These are phyloP conservation scores for Hyles euphorbiae DNA, from an alignment of 1,140 invertebrate species.

Conservation along the genomic window DNA sequence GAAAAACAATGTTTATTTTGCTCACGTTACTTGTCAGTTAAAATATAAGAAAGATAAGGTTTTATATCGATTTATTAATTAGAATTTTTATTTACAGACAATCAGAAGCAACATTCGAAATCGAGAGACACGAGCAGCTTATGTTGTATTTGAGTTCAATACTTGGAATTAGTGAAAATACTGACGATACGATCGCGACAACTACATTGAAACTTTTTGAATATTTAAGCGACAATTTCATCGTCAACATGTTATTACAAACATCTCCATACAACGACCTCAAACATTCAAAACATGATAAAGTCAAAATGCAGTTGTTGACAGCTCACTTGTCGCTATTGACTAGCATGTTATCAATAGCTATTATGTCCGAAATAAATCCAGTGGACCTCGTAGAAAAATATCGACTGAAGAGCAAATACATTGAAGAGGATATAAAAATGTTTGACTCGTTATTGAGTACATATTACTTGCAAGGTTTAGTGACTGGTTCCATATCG, in stretches of 20 bases:
- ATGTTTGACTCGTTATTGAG: slow-evolving; percentile 57
- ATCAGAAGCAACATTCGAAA: slow-evolving; percentile 43
- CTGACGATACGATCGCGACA: not conserved
- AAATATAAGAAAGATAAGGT: not conserved
- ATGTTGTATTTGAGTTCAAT: slow-evolving; percentile 32
- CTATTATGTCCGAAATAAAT: slow-evolving; percentile 55
- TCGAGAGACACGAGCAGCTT: slow-evolving; percentile 47
- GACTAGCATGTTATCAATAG: slow-evolving; percentile 65
- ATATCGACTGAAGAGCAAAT: slow-evolving; percentile 80
- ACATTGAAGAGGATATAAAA: slow-evolving; percentile 79
- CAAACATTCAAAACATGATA: slow-evolving; percentile 2
- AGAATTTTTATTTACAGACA: no score
- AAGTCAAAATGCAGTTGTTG: slow-evolving; percentile 37
- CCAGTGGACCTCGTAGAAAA: slow-evolving; percentile 86
- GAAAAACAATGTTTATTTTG: no score
- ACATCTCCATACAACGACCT: slow-evolving; percentile 32
- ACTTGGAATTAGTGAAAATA: not conserved
- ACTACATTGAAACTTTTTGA: not conserved
- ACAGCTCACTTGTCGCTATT: slow-evolving; percentile 64
- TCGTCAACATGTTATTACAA: slow-evolving; percentile 34
- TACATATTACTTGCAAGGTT: slow-evolving; percentile 57
- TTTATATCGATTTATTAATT: not conserved
- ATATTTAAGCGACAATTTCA: slow-evolving; percentile 26
- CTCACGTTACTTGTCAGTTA: no score
- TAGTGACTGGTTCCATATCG: slow-evolving; percentile 52